Percentiles rank a stretch among this genome's conserved stretches.
Conservation (phyloP, 2,113 vertebrate genomes). For the Caretta caretta region DNA sequence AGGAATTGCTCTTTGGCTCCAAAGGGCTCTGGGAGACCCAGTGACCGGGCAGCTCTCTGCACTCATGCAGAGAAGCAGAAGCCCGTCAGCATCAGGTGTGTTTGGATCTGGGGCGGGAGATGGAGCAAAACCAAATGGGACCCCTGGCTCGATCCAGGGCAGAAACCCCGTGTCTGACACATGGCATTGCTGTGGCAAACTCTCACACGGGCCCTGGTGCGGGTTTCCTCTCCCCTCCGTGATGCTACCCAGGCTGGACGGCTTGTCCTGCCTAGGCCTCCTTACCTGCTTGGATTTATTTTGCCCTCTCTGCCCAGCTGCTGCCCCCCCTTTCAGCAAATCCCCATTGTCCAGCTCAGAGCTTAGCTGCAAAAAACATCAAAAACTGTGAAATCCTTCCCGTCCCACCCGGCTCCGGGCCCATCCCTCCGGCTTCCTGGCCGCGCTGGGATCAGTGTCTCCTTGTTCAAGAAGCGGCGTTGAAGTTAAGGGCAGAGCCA, state of each 20-base stretch:
- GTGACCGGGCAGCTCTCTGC: neutral
- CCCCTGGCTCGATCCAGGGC: neutral
- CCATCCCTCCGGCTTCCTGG: neutral
- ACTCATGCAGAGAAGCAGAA: rapidly evolving
- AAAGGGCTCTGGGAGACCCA: neutral
- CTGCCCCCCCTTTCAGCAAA: neutral
- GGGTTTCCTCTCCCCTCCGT: neutral
- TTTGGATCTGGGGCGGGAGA: neutral
- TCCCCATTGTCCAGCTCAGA: neutral
- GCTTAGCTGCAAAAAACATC: neutral
- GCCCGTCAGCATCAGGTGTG: rapidly evolving
- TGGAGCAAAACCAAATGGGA: neutral
- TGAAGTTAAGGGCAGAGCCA: neutral
- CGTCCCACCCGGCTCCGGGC: neutral
- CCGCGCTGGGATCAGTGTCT: neutral
- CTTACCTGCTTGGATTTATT: too few relatives aligned
- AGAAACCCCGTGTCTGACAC: neutral
- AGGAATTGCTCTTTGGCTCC: neutral
- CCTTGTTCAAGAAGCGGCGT: too few relatives aligned
- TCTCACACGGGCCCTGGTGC: too few relatives aligned
- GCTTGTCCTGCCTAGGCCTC: neutral
- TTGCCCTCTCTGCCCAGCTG: too few relatives aligned
- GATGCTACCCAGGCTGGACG: neutral
- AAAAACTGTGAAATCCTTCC: neutral
- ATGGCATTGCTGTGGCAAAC: neutral